These are phyloP conservation scores for Pseudoatta argentina DNA, from an alignment of 1,140 invertebrate genomes.

Conservation along the genomic window DNA sequence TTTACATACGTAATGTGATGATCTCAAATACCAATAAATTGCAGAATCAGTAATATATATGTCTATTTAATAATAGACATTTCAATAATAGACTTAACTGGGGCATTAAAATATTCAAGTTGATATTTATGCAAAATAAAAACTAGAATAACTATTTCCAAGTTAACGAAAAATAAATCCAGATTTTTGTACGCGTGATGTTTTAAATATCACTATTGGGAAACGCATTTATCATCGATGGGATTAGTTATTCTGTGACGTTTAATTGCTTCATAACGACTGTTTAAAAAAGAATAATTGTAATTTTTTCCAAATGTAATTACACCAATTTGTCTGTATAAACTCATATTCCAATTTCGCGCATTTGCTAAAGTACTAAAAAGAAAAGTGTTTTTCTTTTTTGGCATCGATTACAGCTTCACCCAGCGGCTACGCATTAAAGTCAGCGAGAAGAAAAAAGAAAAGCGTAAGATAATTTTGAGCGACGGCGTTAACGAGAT, in stretches of 20 bases:
- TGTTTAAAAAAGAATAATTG: background rate
- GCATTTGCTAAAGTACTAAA: constrained; percentile 7
- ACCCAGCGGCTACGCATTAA: constrained; percentile 53
- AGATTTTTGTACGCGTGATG: background rate
- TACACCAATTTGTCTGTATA: background rate
- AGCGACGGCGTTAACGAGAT: constrained; percentile 58
- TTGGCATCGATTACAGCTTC: constrained; percentile 50
- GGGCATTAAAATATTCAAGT: too few species aligned
- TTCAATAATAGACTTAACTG: too few species aligned
- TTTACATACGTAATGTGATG: too few species aligned
- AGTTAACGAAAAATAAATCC: constrained; percentile 15
- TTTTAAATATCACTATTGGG: background rate
- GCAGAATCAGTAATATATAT: too few species aligned
- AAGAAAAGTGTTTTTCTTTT: constrained; percentile 40
- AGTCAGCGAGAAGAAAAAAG: constrained; percentile 39
- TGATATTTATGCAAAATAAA: too few species aligned
- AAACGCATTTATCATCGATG: background rate
- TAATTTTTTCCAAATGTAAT: constrained; percentile 16
- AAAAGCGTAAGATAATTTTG: constrained; percentile 45
- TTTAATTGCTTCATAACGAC: background rate
- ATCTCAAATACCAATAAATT: too few species aligned
- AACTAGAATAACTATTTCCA: too few species aligned
- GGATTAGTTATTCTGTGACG: background rate
- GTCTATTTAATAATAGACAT: too few species aligned
- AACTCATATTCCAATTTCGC: constrained; percentile 11